Evolutionary conservation across 2,888 invertebrate genomes (phyloP).

Genomic region (Teleogryllus oceanicus): DNA sequence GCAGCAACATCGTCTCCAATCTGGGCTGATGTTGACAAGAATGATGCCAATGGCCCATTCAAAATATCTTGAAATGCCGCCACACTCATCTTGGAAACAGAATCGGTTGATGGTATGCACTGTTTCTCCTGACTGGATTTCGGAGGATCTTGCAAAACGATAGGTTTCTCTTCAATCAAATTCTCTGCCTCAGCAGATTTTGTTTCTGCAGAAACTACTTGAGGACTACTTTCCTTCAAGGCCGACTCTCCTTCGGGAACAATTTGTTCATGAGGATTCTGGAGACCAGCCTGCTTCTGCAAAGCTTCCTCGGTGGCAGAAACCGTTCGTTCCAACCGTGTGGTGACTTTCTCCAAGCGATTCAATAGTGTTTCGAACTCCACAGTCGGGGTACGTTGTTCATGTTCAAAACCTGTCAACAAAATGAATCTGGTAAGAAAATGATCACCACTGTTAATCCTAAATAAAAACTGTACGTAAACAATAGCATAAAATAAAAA

Average conservation of each 20-base stretch:
- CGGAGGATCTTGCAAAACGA: conserved; percentile 38
- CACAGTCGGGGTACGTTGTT: conserved; percentile 47
- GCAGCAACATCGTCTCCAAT: conserved; percentile 82
- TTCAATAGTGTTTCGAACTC: conserved; percentile 67
- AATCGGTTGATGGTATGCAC: conserved; percentile 30
- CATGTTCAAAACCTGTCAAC: not conserved
- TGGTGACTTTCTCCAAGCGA: conserved; percentile 71
- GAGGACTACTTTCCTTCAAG: not conserved
- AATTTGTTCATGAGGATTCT: conserved; percentile 36
- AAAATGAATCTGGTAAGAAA: too few species aligned
- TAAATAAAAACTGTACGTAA: too few species aligned
- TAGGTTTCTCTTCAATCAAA: too few species aligned
- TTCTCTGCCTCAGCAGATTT: too few species aligned
- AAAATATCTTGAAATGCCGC: conserved; percentile 71
- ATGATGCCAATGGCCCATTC: conserved; percentile 71
- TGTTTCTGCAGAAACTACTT: too few species aligned
- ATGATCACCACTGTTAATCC: too few species aligned
- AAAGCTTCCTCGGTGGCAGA: conserved; percentile 39
- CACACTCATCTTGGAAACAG: conserved; percentile 62
- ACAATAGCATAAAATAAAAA: too few species aligned
- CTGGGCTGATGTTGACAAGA: conserved; percentile 68
- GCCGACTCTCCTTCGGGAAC: not conserved
- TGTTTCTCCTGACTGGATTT: conserved; percentile 41
- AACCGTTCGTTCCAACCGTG: conserved; percentile 58
- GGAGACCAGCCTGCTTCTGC: conserved; percentile 40